Evolutionary conservation across 2,797 vertebrate genomes (phyloP).

Genomic region (Mycteria americana): DNA sequence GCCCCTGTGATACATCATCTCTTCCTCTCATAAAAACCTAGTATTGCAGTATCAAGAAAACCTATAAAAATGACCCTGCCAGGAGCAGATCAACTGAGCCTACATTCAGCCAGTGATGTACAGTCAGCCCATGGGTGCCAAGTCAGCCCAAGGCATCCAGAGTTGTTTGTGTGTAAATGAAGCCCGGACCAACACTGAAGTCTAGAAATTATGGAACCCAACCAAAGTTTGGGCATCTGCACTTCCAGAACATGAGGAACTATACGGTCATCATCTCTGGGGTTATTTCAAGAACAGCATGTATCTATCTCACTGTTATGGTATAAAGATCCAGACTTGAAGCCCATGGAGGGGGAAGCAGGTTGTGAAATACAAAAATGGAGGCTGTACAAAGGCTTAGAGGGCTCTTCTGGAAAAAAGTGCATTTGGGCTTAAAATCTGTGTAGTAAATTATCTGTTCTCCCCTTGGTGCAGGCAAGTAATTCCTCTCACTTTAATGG

Average conservation of each 20-base stretch:
- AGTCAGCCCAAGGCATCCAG: background rate
- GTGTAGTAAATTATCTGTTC: conserved; percentile 60
- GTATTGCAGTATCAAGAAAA: background rate
- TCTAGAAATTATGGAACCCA: background rate
- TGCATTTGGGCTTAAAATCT: conserved; percentile 50
- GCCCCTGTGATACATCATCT: conserved; percentile 17
- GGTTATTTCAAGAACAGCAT: background rate
- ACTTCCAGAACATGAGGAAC: background rate
- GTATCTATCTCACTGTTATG: background rate
- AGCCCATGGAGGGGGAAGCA: background rate
- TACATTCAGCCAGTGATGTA: background rate
- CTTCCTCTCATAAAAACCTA: background rate
- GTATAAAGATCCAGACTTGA: background rate
- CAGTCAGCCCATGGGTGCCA: background rate
- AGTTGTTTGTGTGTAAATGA: background rate
- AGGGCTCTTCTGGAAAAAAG: background rate
- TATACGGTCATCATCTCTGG: background rate
- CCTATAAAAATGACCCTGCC: background rate
- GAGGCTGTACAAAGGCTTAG: background rate
- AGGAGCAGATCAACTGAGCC: background rate
- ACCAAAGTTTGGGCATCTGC: background rate
- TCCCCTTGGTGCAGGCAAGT: conserved; percentile 60
- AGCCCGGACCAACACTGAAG: background rate
- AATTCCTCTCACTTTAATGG: conserved; percentile 71
- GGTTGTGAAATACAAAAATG: background rate